Evolutionary conservation across 2,113 vertebrate species (phyloP).

Genomic region (Myodes glareolus): DNA sequence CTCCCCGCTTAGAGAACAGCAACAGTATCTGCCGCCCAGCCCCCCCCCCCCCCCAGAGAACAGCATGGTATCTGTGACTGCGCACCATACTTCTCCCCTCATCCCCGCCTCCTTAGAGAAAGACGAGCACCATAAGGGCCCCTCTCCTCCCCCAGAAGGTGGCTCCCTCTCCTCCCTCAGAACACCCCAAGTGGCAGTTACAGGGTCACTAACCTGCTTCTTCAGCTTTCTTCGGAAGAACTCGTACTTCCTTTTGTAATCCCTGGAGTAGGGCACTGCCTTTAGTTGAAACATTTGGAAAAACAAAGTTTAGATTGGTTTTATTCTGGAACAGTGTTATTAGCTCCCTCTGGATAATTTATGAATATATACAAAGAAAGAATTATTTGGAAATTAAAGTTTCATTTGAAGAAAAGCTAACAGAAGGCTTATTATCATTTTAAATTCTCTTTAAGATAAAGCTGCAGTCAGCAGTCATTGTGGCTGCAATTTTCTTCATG

Average conservation of each 20-base stretch:
- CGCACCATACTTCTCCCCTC: too few relatives aligned
- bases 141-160: too few relatives aligned
- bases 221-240: constrained; percentile 98
- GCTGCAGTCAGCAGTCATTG: constrained; percentile 24
- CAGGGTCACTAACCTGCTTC: constrained; percentile 91
- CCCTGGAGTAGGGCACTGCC: constrained; percentile 99
- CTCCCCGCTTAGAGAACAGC: too few relatives aligned
- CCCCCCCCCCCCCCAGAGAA: not conserved
- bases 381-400: constrained; percentile 50
- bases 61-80: not conserved
- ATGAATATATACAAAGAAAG: constrained; percentile 49
- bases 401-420: constrained; percentile 63
- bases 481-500: constrained; percentile 71
- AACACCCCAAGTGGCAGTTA: not conserved
- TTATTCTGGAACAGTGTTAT: constrained; percentile 43
- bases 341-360: constrained; percentile 14
- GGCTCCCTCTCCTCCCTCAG: too few relatives aligned
- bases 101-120: not conserved
- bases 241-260: constrained; percentile 99
- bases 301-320: constrained; percentile 68
- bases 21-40: too few relatives aligned
- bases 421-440: constrained; percentile 26
- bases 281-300: constrained; percentile 78
- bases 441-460: constrained; percentile 66
- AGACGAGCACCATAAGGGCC: too few relatives aligned